These are phyloP conservation scores for Centropus unirufus DNA, from an alignment of 2,113 vertebrate species.

Conservation along the genomic window DNA sequence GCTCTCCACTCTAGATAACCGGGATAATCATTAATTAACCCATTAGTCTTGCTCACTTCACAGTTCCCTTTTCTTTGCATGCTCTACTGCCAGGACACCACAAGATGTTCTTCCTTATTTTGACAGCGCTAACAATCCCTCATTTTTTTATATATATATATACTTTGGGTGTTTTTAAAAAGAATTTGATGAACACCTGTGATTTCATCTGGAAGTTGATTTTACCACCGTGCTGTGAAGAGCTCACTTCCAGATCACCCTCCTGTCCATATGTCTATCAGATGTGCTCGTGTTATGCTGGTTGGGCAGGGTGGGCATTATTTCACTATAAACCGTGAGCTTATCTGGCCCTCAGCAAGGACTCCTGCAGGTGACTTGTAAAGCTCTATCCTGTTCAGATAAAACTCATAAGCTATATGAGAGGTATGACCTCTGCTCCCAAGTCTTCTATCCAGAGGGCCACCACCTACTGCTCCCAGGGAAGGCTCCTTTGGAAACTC, in stretches of 20 bases:
- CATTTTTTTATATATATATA: background rate
- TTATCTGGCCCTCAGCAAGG: background rate
- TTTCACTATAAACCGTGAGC: background rate
- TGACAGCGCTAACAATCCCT: background rate
- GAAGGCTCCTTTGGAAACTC: background rate
- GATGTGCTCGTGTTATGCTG: background rate
- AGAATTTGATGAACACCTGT: conserved; percentile 16
- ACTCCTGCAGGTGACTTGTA: background rate
- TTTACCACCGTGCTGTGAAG: background rate
- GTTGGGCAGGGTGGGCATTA: background rate
- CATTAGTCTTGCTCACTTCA: background rate
- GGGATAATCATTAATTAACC: background rate
- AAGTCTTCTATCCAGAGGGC: background rate
- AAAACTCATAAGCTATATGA: background rate
- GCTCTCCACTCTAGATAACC: background rate
- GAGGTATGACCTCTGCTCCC: background rate
- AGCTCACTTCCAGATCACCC: conserved; percentile 41
- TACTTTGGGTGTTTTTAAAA: background rate
- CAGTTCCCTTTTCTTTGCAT: background rate
- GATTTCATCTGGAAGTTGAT: conserved; percentile 56
- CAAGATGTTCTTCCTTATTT: background rate
- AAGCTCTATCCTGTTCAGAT: background rate
- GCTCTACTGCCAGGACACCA: background rate
- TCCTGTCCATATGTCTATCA: background rate
- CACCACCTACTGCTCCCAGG: background rate